Conservation (phyloP, 2,888 invertebrate genomes). For the Petrolisthes cinctipes region DNA sequence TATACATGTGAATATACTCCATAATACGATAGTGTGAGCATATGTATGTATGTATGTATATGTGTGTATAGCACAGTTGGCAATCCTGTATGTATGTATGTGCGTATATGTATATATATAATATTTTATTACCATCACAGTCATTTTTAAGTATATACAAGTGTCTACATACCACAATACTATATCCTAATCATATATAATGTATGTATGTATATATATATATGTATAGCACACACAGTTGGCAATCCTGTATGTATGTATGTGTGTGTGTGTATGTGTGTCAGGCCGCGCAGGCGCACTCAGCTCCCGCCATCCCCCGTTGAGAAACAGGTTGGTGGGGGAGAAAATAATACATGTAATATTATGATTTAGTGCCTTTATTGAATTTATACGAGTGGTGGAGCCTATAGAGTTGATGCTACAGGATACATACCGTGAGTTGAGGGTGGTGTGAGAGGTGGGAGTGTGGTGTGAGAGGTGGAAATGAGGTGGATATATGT, state of each 20-base stretch:
- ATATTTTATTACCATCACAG: background rate
- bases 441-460: background rate
- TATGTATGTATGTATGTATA: constrained; percentile 7
- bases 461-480: background rate
- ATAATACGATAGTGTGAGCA: background rate
- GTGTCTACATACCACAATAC: background rate
- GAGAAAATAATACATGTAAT: constrained; percentile 42
- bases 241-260: background rate
- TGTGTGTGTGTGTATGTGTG: background rate
- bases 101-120: background rate
- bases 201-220: background rate
- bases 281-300: constrained; percentile 52
- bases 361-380: constrained; percentile 53
- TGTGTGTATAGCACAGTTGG: background rate
- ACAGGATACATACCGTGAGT: constrained; percentile 51
- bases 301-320: constrained; percentile 52
- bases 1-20: background rate
- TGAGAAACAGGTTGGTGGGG: constrained; percentile 57
- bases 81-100: background rate
- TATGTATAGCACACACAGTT: background rate
- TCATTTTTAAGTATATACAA: background rate
- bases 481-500: background rate
- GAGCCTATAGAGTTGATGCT: constrained; percentile 40
- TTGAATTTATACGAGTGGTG: constrained; percentile 31
- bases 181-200: background rate